These are phyloP conservation scores for Cettia cetti DNA, from an alignment of 2,113 vertebrate genomes.

Conservation along the genomic window DNA sequence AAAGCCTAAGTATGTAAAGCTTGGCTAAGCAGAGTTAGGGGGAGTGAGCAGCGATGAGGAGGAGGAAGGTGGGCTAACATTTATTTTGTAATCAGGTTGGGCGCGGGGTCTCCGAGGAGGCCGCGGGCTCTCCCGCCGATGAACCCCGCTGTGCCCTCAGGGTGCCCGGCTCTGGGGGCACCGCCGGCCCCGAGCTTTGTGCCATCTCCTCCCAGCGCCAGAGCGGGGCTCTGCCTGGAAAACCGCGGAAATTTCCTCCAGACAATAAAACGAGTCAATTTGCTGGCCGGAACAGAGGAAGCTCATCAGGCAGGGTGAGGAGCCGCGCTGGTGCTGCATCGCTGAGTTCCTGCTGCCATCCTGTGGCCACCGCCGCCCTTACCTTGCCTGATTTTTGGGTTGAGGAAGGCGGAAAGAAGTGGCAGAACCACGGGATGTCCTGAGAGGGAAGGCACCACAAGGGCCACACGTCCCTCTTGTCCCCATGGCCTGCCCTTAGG, in stretches of 20 bases:
- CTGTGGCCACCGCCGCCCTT: background rate
- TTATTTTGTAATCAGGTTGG: background rate
- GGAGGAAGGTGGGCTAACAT: background rate
- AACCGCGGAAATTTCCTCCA: background rate
- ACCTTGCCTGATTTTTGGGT: background rate
- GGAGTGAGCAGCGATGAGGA: background rate
- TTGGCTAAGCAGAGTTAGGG: background rate
- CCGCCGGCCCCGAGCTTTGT: background rate
- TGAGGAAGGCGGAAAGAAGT: background rate
- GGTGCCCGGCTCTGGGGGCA: background rate
- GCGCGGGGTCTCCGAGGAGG: too few species aligned
- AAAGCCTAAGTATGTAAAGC: background rate
- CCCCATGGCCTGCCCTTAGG: background rate
- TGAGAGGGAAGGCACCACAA: accelerated
- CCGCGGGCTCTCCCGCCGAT: background rate
- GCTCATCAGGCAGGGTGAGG: background rate
- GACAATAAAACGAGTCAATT: background rate
- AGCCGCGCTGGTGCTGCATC: background rate
- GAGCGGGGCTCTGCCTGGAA: background rate
- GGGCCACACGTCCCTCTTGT: background rate
- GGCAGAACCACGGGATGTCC: background rate
- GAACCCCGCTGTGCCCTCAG: background rate
- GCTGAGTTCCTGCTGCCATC: conserved; percentile 67
- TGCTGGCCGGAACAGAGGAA: background rate
- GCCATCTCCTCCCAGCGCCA: background rate